A percentile compares a stretch with the other conserved stretches of the same genome.
Evolutionary conservation across 2,113 vertebrate species (phyloP).

Genomic region (Zosterops japonicus): DNA sequence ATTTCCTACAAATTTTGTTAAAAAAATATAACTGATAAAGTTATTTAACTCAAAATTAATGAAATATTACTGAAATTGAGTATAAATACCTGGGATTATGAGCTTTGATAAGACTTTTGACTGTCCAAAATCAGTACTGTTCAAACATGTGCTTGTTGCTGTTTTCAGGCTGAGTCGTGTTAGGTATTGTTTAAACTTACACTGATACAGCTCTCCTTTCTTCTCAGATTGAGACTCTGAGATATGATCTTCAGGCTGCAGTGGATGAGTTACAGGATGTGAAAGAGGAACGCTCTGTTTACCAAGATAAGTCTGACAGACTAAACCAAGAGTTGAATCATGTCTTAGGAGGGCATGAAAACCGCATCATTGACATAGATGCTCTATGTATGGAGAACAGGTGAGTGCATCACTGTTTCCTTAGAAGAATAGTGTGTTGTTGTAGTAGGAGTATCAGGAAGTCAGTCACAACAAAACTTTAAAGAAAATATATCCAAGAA

Average conservation of each 20-base stretch:
- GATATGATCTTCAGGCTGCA: slow-evolving; percentile 85
- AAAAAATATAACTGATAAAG: not conserved
- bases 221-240: slow-evolving; percentile 86
- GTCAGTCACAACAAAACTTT: not conserved
- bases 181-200: not conserved
- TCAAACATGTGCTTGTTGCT: not conserved
- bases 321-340: slow-evolving; percentile 94
- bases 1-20: not conserved
- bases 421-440: not conserved
- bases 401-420: slow-evolving; percentile 53
- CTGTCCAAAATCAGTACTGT: not conserved
- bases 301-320: slow-evolving; percentile 91
- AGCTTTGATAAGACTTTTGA: not conserved
- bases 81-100: not conserved
- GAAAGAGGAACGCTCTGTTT: slow-evolving; percentile 87
- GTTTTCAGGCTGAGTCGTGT: not conserved
- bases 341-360: slow-evolving; percentile 86
- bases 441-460: not conserved
- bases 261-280: slow-evolving; percentile 92
- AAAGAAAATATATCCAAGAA: not conserved
- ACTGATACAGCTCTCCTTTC: not conserved
- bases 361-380: slow-evolving; percentile 89
- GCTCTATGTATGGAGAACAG: slow-evolving; percentile 97
- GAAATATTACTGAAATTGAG: not conserved
- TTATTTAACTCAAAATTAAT: not conserved